These are phyloP conservation scores for Gambelia wislizenii DNA, from an alignment of 2,797 vertebrate species.

Conservation along the genomic window DNA sequence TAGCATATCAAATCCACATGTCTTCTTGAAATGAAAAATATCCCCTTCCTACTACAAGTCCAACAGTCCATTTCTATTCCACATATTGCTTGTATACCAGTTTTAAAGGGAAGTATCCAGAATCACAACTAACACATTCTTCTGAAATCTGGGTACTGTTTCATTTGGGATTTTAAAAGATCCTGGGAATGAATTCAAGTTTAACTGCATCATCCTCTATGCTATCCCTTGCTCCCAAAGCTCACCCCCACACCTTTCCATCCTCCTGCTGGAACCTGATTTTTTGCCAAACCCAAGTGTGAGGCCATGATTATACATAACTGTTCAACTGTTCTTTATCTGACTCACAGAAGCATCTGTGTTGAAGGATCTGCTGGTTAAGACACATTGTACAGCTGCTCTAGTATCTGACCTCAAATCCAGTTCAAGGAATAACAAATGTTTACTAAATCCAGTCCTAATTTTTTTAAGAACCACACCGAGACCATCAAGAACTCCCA, in stretches of 20 bases:
- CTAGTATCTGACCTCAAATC: constrained; percentile 43
- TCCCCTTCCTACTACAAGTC: background rate
- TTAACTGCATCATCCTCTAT: constrained; percentile 18
- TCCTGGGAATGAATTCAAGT: constrained; percentile 46
- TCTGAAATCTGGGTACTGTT: constrained; percentile 42
- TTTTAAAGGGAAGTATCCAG: constrained; percentile 13
- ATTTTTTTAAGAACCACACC: background rate
- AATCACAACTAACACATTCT: background rate
- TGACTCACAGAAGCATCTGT: constrained; percentile 68
- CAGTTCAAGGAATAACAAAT: constrained; percentile 54
- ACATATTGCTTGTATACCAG: background rate
- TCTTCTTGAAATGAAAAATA: constrained; percentile 19
- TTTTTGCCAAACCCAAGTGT: constrained; percentile 51
- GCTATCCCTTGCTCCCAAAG: background rate
- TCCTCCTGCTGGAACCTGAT: background rate
- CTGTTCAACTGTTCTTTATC: constrained; percentile 62
- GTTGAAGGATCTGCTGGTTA: constrained; percentile 28
- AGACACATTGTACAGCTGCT: constrained; percentile 64
- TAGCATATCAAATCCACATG: constrained; percentile 23
- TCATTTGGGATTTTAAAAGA: constrained; percentile 39
- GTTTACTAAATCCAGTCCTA: constrained; percentile 28
- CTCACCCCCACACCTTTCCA: constrained; percentile 12
- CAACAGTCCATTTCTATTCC: constrained; percentile 3
- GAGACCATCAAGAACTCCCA: background rate
- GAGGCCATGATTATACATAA: constrained; percentile 51